Percentiles rank a stretch among this genome's conserved stretches.
phyloP scores from a whole-genome alignment of 2,113 vertebrate genomes.

The Rhea pennata region DNA sequence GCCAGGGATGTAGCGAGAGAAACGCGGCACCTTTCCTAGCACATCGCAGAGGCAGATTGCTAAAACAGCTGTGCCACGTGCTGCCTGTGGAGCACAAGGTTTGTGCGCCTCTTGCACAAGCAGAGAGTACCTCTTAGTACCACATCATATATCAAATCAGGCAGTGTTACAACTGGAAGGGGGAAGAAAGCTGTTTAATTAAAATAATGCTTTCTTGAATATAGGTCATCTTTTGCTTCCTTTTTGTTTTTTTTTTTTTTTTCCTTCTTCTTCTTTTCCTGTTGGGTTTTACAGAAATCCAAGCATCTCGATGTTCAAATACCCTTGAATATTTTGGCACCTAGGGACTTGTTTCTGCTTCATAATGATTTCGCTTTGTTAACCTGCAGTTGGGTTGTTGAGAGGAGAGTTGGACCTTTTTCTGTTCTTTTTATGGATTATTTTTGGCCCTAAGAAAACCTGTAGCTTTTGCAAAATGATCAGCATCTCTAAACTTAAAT shows the following conservation, averaged over 20 bases:
- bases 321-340: background rate
- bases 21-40: background rate
- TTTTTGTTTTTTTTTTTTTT: too few species aligned
- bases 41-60: background rate
- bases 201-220: background rate
- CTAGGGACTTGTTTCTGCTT: background rate
- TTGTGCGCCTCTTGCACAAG: too few species aligned
- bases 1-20: background rate
- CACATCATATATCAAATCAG: background rate
- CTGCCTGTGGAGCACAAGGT: background rate
- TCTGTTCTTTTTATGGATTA: background rate
- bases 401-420: constrained; percentile 10
- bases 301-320: accelerated
- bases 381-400: background rate
- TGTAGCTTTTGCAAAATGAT: constrained; percentile 7
- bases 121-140: background rate
- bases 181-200: background rate
- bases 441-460: constrained; percentile 20
- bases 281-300: background rate
- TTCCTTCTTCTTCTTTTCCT: accelerated
- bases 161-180: background rate
- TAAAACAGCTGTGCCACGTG: background rate
- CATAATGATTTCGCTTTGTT: background rate
- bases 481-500: constrained; percentile 23
- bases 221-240: background rate